Percentiles rank a stretch among this genome's conserved stretches.
These are phyloP conservation scores for Cettia cetti DNA, from an alignment of 2,113 vertebrate species.

Conservation along the genomic window DNA sequence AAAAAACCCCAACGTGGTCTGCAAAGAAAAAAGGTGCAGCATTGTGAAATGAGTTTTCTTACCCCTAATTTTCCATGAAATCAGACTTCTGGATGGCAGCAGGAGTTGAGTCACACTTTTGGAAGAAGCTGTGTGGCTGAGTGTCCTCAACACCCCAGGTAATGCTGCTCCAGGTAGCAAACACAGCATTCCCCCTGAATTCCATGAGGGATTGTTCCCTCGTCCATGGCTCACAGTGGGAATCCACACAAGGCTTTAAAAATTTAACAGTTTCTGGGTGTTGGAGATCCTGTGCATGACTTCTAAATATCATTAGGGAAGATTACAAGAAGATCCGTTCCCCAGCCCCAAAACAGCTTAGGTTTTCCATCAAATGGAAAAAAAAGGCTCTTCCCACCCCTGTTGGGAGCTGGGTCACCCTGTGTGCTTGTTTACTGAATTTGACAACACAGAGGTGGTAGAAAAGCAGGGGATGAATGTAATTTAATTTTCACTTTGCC, in stretches of 20 bases:
- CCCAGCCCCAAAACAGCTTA: not conserved
- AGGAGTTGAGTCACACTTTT: rapidly evolving
- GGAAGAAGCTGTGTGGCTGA: not conserved
- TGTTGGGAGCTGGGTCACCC: not conserved
- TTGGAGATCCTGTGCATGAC: not conserved
- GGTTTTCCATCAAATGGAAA: not conserved
- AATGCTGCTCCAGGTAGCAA: rapidly evolving
- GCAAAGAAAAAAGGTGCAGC: not conserved
- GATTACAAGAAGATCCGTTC: not conserved
- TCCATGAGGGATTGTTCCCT: rapidly evolving
- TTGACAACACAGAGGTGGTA: rapidly evolving
- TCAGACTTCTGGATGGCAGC: not conserved
- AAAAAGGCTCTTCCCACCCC: not conserved
- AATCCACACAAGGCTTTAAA: not conserved
- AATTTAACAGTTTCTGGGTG: not conserved
- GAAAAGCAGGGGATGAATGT: not conserved
- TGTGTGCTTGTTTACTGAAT: not conserved
- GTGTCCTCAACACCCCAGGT: rapidly evolving
- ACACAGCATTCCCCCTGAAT: rapidly evolving
- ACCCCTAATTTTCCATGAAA: not conserved
- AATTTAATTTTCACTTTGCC: not conserved
- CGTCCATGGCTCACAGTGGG: rapidly evolving
- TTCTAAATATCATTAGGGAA: not conserved
- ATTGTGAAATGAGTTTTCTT: not conserved
- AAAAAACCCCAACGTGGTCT: not conserved